Base-by-base conservation (phyloP, 2,888 invertebrate species). In the Drosophila pseudotalamancana region DNA sequence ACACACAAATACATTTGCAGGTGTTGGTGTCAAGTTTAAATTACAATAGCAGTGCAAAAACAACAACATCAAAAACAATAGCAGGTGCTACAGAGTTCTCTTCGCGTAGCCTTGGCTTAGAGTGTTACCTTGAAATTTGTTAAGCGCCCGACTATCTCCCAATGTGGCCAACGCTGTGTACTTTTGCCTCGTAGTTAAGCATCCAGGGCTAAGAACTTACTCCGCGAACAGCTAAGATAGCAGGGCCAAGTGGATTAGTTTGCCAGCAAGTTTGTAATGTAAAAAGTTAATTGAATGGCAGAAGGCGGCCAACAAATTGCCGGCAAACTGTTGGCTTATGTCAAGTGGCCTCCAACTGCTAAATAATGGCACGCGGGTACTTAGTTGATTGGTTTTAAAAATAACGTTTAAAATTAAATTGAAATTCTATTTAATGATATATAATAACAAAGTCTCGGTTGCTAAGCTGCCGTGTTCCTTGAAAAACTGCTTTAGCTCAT, bases 121-220 rank as follows among this genome's bases (percentile, higher is more conserved):
- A 51, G 62, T 69, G 69, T 51, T 59, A 39, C 88, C 86, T 82
- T 83, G 71, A 77, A 65, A 62, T 54, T 61, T 32, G 61, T 40
- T 71, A 45, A 64, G 45, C 27, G 35, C 45, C 16, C 14, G 6
- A 29, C 40, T 35, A 31, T 25, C 29, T 49, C 53, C 21, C 45
- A 55, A 27, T 61, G 61, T 27, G 35, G 31, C n/a, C 21, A 19
- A 50, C 6, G 3, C 16, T 43, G 32, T 51, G 27, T 12, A 56
- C 53, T 40, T 34, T 19, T 25, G 31, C 19, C 46, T 23, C 16
- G 12, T 2, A 8, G 25, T 27, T 40, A 34, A 21, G 27, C 40
- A 21, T 3, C 12, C 12, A 34, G 25, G n/a, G 27, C 46, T 29
- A 25, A 27, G 6, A 25, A 8, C 18, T 14, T 14, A 34, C 45